Conservation (phyloP, 1,140 invertebrate genomes). For the Asbolus verrucosus region DNA sequence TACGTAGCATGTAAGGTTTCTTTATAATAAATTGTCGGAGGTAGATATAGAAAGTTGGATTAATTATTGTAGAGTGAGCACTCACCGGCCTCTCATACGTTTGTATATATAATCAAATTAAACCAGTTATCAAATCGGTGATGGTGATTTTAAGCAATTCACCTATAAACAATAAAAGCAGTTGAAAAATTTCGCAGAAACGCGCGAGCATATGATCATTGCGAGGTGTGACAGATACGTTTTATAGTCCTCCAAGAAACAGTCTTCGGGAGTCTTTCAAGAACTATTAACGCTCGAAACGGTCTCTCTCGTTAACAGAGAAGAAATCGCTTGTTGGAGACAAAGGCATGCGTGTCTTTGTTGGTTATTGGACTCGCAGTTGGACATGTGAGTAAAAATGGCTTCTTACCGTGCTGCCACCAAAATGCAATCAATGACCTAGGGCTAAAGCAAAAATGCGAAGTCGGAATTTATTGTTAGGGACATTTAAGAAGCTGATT, state of each 20-base stretch:
- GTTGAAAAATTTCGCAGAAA: background rate
- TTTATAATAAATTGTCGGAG: background rate
- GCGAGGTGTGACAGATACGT: constrained; percentile 13
- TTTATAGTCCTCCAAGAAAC: constrained; percentile 24
- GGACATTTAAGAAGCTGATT: constrained; percentile 26
- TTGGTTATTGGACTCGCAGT: background rate
- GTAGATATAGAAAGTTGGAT: constrained; percentile 18
- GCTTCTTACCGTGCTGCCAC: background rate
- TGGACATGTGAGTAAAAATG: too few species aligned
- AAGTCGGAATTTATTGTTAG: constrained; percentile 9
- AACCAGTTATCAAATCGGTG: background rate
- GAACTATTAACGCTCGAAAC: constrained; percentile 29
- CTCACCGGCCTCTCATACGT: too few species aligned
- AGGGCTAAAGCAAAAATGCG: background rate
- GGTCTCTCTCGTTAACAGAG: background rate
- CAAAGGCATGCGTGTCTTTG: constrained; percentile 18
- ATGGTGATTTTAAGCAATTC: constrained; percentile 19
- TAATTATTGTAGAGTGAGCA: constrained; percentile 19
- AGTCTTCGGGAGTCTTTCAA: constrained; percentile 5
- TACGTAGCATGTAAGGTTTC: constrained; percentile 11
- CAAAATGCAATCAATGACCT: background rate
- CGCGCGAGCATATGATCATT: background rate
- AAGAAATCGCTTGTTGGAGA: background rate
- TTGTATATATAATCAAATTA: constrained; percentile 24
- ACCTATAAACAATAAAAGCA: constrained; percentile 13